Conservation (phyloP, 23 tunicate genomes). For the Aplidium turbinatum region DNA sequence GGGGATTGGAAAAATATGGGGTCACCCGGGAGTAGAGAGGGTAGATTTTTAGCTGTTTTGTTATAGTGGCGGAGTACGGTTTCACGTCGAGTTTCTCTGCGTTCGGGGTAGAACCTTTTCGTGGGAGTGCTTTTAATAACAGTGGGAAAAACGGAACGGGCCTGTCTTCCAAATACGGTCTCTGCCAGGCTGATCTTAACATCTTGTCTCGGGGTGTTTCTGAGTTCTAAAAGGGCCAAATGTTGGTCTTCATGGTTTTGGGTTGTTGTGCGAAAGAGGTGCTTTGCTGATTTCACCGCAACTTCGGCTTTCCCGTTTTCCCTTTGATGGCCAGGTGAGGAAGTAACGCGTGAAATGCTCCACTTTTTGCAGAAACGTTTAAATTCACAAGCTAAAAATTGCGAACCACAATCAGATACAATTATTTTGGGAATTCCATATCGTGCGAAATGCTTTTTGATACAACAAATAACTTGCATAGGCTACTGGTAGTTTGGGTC, state of each 20-base stretch:
- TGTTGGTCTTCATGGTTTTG: slow-evolving; percentile 21
- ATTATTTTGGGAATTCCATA: slow-evolving; percentile 26
- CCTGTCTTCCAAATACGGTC: slow-evolving; percentile 1
- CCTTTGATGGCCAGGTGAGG: slow-evolving; percentile 36
- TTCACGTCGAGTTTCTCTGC: too few relatives aligned
- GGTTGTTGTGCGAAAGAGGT: not conserved
- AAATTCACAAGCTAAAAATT: slow-evolving; percentile 26
- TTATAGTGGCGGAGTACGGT: too few relatives aligned
- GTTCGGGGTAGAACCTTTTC: too few relatives aligned
- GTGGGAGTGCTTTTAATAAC: too few relatives aligned
- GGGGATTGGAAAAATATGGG: too few relatives aligned
- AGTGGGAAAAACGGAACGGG: slow-evolving; percentile 23
- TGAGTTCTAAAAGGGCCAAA: slow-evolving; percentile 23
- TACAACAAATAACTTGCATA: slow-evolving; percentile 8
- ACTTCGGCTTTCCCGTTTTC: slow-evolving; percentile 34
- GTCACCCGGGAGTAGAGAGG: too few relatives aligned
- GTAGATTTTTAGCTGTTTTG: too few relatives aligned
- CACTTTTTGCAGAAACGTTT: not conserved
- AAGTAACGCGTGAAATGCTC: slow-evolving; percentile 20
- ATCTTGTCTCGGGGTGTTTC: slow-evolving; percentile 39
- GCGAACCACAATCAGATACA: slow-evolving; percentile 16
- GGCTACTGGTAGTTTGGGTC: not conserved
- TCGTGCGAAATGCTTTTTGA: slow-evolving; percentile 27
- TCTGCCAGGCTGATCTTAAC: slow-evolving; percentile 5
- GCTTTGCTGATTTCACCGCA: slow-evolving; percentile 1